A percentile compares a stretch with the other conserved stretches of the same genome.
phyloP scores from a whole-genome alignment of 2,888 invertebrate genomes.

The Acronicta psi region DNA sequence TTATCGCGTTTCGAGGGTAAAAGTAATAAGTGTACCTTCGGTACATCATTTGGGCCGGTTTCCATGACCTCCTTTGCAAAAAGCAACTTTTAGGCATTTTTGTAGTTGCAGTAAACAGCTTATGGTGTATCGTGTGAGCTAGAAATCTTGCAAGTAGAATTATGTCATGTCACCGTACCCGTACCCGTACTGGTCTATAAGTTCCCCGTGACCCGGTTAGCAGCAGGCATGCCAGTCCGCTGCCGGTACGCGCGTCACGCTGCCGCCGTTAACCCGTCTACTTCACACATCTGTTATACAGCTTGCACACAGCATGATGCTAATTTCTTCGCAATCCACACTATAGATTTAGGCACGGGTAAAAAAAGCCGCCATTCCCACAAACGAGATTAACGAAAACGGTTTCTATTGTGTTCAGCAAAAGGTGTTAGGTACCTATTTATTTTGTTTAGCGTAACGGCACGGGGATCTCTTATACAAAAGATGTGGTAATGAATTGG shows the following conservation, averaged over 20 bases:
- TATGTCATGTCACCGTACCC: conserved; percentile 71
- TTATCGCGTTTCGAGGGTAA: too few relatives aligned
- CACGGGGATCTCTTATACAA: conserved; percentile 16
- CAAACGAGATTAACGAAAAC: conserved; percentile 48
- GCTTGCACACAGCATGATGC: conserved; percentile 4
- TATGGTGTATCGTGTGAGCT: too few relatives aligned
- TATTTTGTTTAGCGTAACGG: conserved; percentile 37
- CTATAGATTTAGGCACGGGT: background rate
- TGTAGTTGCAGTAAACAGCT: too few relatives aligned
- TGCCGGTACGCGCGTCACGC: conserved; percentile 49
- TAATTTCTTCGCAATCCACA: conserved; percentile 16
- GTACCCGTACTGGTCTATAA: conserved; percentile 60
- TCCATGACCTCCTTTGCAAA: too few relatives aligned
- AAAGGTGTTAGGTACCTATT: conserved; percentile 39
- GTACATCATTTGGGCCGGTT: too few relatives aligned
- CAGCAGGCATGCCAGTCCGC: conserved; percentile 65
- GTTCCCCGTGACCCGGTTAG: conserved; percentile 73
- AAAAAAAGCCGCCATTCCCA: background rate
- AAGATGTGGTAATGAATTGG: conserved; percentile 23
- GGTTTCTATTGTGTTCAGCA: conserved; percentile 41
- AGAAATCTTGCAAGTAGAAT: conserved; percentile 61
- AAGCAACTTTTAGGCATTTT: too few relatives aligned
- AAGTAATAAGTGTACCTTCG: too few relatives aligned
- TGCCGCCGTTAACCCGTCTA: conserved; percentile 66
- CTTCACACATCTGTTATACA: conserved; percentile 55